Base-by-base conservation (phyloP, 1,140 invertebrate species). In the Dendroctonus valens region DNA sequence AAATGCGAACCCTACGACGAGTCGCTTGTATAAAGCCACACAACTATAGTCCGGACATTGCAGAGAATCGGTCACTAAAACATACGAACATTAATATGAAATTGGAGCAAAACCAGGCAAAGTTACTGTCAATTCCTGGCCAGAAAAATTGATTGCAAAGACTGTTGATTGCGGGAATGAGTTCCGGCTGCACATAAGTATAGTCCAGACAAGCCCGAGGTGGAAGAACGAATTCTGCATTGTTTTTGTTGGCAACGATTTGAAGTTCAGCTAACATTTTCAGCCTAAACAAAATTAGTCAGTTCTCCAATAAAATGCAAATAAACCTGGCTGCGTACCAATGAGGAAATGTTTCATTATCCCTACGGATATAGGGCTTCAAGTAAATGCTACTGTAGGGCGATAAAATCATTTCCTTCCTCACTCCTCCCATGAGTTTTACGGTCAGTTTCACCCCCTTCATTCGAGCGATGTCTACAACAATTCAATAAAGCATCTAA, bases 11-110 rank as follows among this genome's bases (percentile, higher is more conserved):
- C 87, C 94, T 57, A 97, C 82, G 14, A 96, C 86, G 60, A 96
- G 78, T 73, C 90, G 90, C 75, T 87, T 88, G 76, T 94, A 96
- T 0, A 93, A 74, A 9, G 89, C 93, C 12, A 97, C 91, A 75
- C 93, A 93, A 72, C 89, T 95, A 76, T 92, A 95, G 75, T 97
- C 94, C 2, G 94, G 94, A 80, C 96, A 96, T 73, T 92, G 89
- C 8, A 96, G 81, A 70, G 90, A 88, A 75, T 96, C 93, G 0
- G 91, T 90, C 69, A 96, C 91, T 94, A 78, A 57, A 83, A 84
- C 76, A 64, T 73, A 69, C 49, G 68, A 60, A 65, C 62, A 15
- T 41, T 12, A 46, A 46, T 46, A 3, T n/a, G 2, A 15, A 52
- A 11, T 52, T 11, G 15, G 2, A 52, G 11, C 15, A 6, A 52